Evolutionary conservation across 1,140 invertebrate genomes (phyloP), one percentile per base, ranked within the genome.

Genomic region (Heliconius congener): DNA sequence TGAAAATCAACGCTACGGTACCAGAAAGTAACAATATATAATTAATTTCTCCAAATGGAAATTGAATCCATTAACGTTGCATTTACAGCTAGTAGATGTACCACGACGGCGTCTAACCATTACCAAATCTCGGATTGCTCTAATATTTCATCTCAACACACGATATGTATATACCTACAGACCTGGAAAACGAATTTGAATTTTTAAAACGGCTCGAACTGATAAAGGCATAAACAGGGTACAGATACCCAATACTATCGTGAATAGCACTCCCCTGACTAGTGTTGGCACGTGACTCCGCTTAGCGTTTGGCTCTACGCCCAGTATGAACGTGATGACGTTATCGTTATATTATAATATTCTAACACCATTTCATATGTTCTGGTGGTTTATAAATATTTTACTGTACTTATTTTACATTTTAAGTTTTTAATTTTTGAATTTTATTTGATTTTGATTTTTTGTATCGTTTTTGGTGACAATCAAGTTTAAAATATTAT

Each of bases 271-370:
- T 30, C 27, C 60, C 23, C 72, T 23, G 52, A 34, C 16, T 71
- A 60, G 39, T 60, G 71, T 73, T 78, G 76, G 76, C 76, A 78
- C 76, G 71, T 71, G 71, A 78, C 76, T 73, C 55, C 71, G 55
- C 55, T 73, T 66, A 73, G 39, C 71, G 30, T 39, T 77, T 78
- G 76, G 76, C 76, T 52, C 23, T 8, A 27, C 55, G 70, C 76
- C 76, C 71, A 71, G 52, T 73, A 30, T 6, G 27, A 66, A 66
- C 60, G 60, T 30, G 60, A 66, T 66, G 60, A 66, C 60, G 30
- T 66, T 66, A 66, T 66, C 60, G 60, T 66, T 30, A 30, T 66
- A 66, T 66, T 66, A 66, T 66, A 66, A 66, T 66, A 66, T 66
- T 66, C 60, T 30, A 66, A 66, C 27, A 66, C 27, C 23, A 66